Base-by-base conservation (phyloP, 23 tunicate genomes). In the Ciona savignyi region DNA sequence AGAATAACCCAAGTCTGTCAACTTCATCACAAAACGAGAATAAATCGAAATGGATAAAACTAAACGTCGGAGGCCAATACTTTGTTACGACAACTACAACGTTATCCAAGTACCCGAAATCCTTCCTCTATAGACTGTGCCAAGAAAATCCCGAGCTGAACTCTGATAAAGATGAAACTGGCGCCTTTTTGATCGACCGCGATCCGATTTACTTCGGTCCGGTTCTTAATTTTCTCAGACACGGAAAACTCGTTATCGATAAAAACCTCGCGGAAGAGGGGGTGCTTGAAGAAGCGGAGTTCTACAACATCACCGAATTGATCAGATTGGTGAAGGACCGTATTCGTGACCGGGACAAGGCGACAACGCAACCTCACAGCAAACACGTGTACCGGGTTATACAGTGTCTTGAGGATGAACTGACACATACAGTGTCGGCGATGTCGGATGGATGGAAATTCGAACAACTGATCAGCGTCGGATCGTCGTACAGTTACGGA, bases 391-490 rank as follows among this genome's bases (percentile, higher is more conserved):
- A 81, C 56, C 63, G 97, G 66, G 98, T 93, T 21, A 78, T 93
- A 3, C 98, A 93, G 61, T 86, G 98, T 70, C 78, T 85, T 26
- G 98, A 93, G 77, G 87, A 73, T 61, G 98, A 93, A 51, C 81
- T 93, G 42, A 93, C 98, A 19, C 79, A 93, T 67, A 93, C 92
- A 20, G 79, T 93, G 32, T 93, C 98, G 2, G 77, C 93, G 21
- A 78, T 93, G 82, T 83, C 98, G 0, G 98, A 93, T 63, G 98
- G 98, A 1, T 93, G 98, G 98, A 93, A 81, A 60, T 93, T 93
- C 64, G 98, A 93, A 68, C 98, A 93, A 87, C 70, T 84, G 23
- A 82, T 91, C 0, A 91, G 90, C 34, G 86, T 91, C 30, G 87
- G 97, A 1, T 84, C 91, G 4, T 85, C 85, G 34, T 91, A 91